phyloP scores from a whole-genome alignment of 2,888 invertebrate genomes.

The Stratiomys singularior region DNA sequence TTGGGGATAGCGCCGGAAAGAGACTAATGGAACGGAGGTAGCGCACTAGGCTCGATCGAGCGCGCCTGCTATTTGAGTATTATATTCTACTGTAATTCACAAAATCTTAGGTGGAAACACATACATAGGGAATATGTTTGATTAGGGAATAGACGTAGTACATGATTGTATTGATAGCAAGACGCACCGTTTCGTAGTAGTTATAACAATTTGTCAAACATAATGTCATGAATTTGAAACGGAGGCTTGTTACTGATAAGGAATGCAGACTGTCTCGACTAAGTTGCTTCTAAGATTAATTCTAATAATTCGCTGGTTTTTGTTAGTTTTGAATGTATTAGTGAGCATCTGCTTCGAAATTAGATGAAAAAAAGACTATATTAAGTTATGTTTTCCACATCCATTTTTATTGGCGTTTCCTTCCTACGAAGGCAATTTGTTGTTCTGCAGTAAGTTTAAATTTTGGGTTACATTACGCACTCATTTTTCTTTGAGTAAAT shows the following conservation, averaged over 20 bases:
- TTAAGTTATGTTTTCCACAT: too few relatives aligned
- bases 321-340: too few relatives aligned
- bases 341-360: too few relatives aligned
- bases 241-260: conserved; percentile 2
- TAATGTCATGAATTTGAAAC: background rate
- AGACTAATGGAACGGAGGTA: background rate
- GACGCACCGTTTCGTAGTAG: background rate
- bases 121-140: background rate
- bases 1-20: background rate
- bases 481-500: too few relatives aligned
- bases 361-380: too few relatives aligned
- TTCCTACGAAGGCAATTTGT: too few relatives aligned
- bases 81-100: background rate
- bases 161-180: background rate
- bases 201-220: background rate
- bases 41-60: background rate
- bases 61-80: background rate
- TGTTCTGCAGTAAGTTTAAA: too few relatives aligned
- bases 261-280: background rate
- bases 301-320: background rate
- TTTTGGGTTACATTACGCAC: too few relatives aligned
- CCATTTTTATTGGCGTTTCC: too few relatives aligned
- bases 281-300: background rate
- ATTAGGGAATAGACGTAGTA: background rate
- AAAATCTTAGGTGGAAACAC: background rate